These are phyloP conservation scores for Cnemophilus loriae DNA, from an alignment of 2,113 vertebrate species.

Conservation along the genomic window DNA sequence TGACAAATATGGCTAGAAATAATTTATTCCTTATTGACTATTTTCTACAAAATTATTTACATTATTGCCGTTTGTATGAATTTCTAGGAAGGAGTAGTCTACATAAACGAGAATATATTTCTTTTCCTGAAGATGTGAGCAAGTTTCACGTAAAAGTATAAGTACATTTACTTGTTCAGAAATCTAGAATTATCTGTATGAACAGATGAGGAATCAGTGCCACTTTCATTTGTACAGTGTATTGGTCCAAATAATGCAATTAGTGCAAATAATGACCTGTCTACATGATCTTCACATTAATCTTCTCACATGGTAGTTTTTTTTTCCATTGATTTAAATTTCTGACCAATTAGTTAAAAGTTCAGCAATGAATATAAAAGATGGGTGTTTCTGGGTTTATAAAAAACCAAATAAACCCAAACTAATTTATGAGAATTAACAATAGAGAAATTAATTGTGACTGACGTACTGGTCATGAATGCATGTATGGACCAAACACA, in stretches of 20 bases:
- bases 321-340: not conserved
- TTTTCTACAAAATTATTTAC: not conserved
- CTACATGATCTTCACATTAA: not conserved
- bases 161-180: not conserved
- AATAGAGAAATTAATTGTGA: not conserved
- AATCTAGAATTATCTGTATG: not conserved
- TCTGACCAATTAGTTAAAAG: not conserved
- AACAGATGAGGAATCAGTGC: not conserved
- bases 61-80: not conserved
- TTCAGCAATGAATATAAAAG: not conserved
- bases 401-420: not conserved
- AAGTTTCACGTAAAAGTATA: not conserved
- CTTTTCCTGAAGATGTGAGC: not conserved
- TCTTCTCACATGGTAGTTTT: not conserved
- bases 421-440: not conserved
- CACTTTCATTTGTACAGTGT: not conserved
- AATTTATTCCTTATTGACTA: not conserved
- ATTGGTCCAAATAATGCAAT: not conserved
- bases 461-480: not conserved
- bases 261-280: not conserved
- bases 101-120: not conserved
- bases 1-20: not conserved
- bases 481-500: not conserved
- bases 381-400: not conserved
- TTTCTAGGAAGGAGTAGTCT: not conserved